Base-by-base conservation (phyloP, 2,888 invertebrate genomes). In the Cantharis lateralis region DNA sequence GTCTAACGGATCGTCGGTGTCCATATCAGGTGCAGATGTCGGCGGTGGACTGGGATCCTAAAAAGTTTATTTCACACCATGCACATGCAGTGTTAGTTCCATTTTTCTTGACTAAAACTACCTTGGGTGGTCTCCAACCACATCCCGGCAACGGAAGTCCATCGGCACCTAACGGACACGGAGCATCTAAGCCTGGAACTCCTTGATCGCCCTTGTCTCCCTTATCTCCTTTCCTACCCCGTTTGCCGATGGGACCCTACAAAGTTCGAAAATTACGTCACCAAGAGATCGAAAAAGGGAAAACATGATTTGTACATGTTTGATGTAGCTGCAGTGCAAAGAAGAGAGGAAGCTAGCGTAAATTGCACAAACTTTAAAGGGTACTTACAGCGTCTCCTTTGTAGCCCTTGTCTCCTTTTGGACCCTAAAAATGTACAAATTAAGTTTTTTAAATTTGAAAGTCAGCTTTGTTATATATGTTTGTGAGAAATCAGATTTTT, bases 81-180 rank as follows among this genome's bases (percentile, higher is more conserved):
- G 76, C 76, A 28, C 73, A 74, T 71, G 77, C 77, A 70, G 16
- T 18, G 62, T 74, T 68, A 72, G 20, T 68, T 48, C 28, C 28
- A 16, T 20, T 24, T 24, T 74, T 62, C 15, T 62, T 68, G 48
- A 20, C n/a, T 68, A 26, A 75, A 16, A 48, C 63, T 92, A 95
- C 95, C 93, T 95, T 95, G 84, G 93, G 93, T 83, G 96, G 95
- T 88, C 95, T 91, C 96, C 96, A 97, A 84, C 97, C 97, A 89
- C 98, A 99, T 84, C 98, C 98, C 72, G 98, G 96, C 85, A 99
- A 90, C 79, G 98, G 98, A 85, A 98, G 91, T 79, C 99, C 99
- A 89, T 99, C 98, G 71, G 95, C 93, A 75, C 98, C 99, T 76
- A 98, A 91, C 81, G 99, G 99, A 90, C 99, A 99, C n/a, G 98